Evolutionary conservation across 2,113 vertebrate species (phyloP).

Genomic region (Pachypanchax playfairii): DNA sequence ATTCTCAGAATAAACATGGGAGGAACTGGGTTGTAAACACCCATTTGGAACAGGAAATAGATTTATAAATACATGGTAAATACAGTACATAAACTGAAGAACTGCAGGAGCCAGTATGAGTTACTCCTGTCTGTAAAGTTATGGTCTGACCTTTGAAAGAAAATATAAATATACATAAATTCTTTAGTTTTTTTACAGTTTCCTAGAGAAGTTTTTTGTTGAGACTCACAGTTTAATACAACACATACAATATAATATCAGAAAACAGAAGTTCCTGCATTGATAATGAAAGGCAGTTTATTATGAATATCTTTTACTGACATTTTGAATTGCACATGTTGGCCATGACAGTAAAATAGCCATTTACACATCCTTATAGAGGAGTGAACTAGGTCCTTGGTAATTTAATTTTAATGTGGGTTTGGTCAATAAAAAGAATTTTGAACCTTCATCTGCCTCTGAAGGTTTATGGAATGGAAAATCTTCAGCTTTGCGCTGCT

Average conservation of each 20-base stretch:
- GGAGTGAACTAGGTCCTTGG: background rate
- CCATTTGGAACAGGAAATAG: background rate
- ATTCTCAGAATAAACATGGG: background rate
- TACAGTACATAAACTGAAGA: no score
- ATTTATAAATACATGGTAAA: no score
- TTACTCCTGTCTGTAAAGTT: no score
- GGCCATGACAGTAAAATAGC: background rate
- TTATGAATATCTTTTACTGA: background rate
- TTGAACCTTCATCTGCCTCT: constrained; percentile 1
- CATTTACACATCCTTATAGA: background rate
- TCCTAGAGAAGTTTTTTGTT: no score
- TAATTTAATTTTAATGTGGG: background rate
- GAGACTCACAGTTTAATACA: background rate
- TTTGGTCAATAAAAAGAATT: background rate
- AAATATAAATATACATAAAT: no score
- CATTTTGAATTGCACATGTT: background rate
- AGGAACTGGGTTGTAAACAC: background rate
- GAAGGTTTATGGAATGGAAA: background rate
- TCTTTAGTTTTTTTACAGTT: no score
- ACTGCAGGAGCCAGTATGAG: no score
- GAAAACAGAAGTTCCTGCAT: no score
- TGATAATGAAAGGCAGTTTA: background rate
- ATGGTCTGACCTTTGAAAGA: no score
- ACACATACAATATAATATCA: background rate
- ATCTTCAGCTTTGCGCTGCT: background rate